Evolutionary conservation across 1,140 invertebrate genomes (phyloP).

Genomic region (Drosophila arizonae): DNA sequence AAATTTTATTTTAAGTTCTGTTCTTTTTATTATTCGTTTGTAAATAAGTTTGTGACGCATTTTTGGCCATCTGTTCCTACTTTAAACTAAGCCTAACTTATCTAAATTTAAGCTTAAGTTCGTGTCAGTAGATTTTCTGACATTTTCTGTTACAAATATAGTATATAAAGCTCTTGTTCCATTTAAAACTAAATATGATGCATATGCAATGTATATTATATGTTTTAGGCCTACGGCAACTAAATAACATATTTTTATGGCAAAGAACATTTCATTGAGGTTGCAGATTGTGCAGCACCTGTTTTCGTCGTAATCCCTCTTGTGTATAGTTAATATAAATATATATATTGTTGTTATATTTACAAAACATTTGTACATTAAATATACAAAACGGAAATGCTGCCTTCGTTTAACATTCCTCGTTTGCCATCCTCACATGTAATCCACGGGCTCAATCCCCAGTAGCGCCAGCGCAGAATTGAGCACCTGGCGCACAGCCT

Average conservation of each 20-base stretch:
- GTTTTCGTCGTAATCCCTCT: neutral
- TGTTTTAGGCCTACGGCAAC: neutral
- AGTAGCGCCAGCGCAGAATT: slow-evolving; percentile 86
- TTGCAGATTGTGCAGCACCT: neutral
- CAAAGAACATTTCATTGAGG: slow-evolving; percentile 13
- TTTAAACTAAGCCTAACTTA: slow-evolving; percentile 1
- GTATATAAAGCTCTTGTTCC: too few relatives aligned
- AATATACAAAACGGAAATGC: slow-evolving; percentile 2
- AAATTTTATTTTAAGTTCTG: neutral
- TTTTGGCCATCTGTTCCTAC: slow-evolving; percentile 7
- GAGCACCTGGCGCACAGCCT: slow-evolving; percentile 85
- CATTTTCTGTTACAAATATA: neutral
- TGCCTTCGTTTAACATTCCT: too few relatives aligned
- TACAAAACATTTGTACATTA: slow-evolving; percentile 28
- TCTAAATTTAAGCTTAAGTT: slow-evolving; percentile 3
- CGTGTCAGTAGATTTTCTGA: neutral
- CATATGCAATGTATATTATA: neutral
- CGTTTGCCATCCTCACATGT: slow-evolving; percentile 49
- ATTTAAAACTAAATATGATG: neutral
- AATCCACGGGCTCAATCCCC: slow-evolving; percentile 86
- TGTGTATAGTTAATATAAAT: too few relatives aligned
- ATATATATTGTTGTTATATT: slow-evolving; percentile 27
- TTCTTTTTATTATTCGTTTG: neutral
- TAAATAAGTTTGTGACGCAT: slow-evolving; percentile 1
- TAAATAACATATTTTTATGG: neutral